Conservation (phyloP, 2,113 vertebrate species). For the Parus major region DNA sequence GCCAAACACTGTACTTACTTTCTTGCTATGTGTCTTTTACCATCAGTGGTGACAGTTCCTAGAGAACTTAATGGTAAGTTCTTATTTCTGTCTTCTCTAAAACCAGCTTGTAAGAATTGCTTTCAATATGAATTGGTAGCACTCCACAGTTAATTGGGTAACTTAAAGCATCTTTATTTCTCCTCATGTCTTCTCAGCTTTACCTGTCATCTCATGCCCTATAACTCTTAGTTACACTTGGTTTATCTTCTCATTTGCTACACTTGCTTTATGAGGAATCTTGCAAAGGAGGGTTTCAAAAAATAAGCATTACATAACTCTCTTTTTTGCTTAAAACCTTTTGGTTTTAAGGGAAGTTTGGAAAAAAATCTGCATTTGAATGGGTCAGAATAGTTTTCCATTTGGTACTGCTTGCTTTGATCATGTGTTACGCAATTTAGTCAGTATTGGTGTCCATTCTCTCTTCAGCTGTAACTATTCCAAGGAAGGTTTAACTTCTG, state of each 20-base stretch:
- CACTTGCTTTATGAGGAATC: not conserved
- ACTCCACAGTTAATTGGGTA: not conserved
- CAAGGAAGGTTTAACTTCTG: conserved; percentile 35
- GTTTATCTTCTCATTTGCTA: not conserved
- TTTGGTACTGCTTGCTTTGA: not conserved
- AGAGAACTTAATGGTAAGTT: not conserved
- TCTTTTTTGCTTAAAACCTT: not conserved
- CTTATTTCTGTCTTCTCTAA: not conserved
- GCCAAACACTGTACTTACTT: not conserved
- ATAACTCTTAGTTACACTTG: not conserved
- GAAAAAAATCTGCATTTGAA: not conserved
- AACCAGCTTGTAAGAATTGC: not conserved
- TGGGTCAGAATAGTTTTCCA: not conserved
- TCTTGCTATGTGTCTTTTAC: not conserved
- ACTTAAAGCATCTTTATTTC: not conserved
- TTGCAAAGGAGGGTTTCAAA: not conserved
- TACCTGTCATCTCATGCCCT: not conserved
- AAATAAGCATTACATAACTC: not conserved
- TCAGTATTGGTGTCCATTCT: not conserved
- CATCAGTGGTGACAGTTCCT: not conserved
- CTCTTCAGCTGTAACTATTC: not conserved
- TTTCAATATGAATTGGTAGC: not conserved
- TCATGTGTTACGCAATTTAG: conserved; percentile 19
- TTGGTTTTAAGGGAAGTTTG: not conserved
- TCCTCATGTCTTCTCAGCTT: not conserved